Evolutionary conservation across 2,888 invertebrate genomes (phyloP), one percentile per base, ranked within the genome.

Genomic region (Megaustenia siamemsis): DNA sequence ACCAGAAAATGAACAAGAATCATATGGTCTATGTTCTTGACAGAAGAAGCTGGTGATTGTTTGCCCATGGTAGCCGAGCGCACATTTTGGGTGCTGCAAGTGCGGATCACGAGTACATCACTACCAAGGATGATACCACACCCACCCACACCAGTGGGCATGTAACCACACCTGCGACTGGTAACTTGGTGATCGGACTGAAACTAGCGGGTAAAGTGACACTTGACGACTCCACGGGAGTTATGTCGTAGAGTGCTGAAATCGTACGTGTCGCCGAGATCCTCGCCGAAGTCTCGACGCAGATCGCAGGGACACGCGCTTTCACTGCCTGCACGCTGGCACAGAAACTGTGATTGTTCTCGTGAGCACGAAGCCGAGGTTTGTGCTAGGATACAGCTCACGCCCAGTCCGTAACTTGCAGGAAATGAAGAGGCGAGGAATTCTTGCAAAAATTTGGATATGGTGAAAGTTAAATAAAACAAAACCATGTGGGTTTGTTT

Each of bases 11-110:
- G 38, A 40, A 45, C 40, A 68, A 73, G 69, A 83, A 73, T 66
- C 79, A 82, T 80, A 60, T 45, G 66, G 84, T 12, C 40, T 35
- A 75, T 8, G 60, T 69, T 40, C 53, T 28, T 28, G 56, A 40
- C 43, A 45, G 83, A 73, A 38, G 81, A 40, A 45, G 79, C 63
- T 63, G 75, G 69, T 71, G 75, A 56, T 56, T 79, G 66, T 82
- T 75, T 40, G 49, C 81, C 87, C 87, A 87, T 86, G 75, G 82
- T 86, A 71, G 79, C 73, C 66, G 71, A 40, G 68, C 35, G 86
- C 69, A 83, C 87, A 87, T 87, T 78, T 87, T 87, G 86, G 80
- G 83, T 40, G 73, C 3, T 69, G 66, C 49, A 32, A 56, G n/a
- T 43, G 15, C 60, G 24, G 38, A n/a, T 77, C n/a, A 77, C 43